Percentiles rank a stretch among this genome's conserved stretches.
These are phyloP conservation scores for Aulostomus chinensis DNA, from an alignment of 2,797 vertebrate species.

Conservation along the genomic window DNA sequence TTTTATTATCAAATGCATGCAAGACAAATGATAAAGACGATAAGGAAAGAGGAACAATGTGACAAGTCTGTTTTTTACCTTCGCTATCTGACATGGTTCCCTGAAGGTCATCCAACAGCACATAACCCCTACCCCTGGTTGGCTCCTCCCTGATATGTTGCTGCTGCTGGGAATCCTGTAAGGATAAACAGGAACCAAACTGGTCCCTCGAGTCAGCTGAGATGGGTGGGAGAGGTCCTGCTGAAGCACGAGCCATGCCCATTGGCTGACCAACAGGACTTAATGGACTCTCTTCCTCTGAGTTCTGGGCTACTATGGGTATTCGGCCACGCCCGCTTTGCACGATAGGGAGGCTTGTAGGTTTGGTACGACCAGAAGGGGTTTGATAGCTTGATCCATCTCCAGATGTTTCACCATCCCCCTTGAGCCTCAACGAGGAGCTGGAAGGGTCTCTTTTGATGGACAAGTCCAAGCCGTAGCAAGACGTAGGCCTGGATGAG, in stretches of 20 bases:
- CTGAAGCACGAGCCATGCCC: conserved; percentile 98
- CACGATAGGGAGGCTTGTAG: conserved; percentile 95
- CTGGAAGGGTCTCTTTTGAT: conserved; percentile 96
- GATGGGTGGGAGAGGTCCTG: conserved; percentile 96
- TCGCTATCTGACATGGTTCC: conserved; percentile 99
- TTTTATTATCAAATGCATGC: conserved; percentile 76
- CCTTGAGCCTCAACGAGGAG: conserved; percentile 93
- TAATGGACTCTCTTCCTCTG: conserved; percentile 97
- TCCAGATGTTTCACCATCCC: conserved; percentile 87
- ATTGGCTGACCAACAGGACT: conserved; percentile 98
- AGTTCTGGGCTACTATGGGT: conserved; percentile 98
- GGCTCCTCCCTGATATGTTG: conserved; percentile 98
- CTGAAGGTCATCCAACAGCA: conserved; percentile 97
- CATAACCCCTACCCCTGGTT: conserved; percentile 90
- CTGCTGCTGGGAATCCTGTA: conserved; percentile 92
- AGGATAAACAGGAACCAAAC: conserved; percentile 97
- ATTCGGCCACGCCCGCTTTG: conserved; percentile 93
- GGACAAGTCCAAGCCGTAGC: conserved; percentile 96
- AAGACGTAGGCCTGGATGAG: conserved; percentile 94
- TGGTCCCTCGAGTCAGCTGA: conserved; percentile 98
- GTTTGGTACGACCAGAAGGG: conserved; percentile 94
- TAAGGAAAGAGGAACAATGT: conserved; percentile 56
- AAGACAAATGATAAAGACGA: conserved; percentile 50
- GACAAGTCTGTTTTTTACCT: conserved; percentile 88
- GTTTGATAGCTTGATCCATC: conserved; percentile 86